Conservation (phyloP, 2,888 invertebrate species). For the Miltochrista miniata region DNA sequence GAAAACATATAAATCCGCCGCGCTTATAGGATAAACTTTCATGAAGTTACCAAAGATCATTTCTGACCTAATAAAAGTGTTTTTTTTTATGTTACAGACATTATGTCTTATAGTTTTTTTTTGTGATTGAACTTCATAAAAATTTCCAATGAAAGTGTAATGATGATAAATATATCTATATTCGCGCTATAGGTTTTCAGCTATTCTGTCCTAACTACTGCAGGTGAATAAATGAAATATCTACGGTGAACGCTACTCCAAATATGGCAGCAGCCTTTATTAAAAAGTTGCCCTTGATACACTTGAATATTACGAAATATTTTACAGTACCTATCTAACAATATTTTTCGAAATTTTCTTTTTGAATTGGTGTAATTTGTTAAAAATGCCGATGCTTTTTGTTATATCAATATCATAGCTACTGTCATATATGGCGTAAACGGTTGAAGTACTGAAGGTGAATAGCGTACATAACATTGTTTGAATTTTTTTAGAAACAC, state of each 20-base stretch:
- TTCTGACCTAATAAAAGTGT: neutral
- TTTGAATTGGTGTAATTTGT: too few species aligned
- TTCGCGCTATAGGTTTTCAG: constrained; percentile 29
- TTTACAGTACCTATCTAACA: too few species aligned
- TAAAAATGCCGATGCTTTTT: too few species aligned
- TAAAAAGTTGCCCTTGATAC: neutral
- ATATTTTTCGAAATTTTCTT: too few species aligned
- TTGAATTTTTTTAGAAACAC: neutral
- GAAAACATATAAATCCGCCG: constrained; percentile 30
- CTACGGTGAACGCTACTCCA: constrained; percentile 1
- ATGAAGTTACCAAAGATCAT: constrained; percentile 28
- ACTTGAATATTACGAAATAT: neutral
- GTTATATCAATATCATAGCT: constrained; percentile 13
- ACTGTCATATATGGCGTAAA: constrained; percentile 20
- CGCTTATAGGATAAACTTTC: constrained; percentile 25
- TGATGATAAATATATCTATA: constrained; percentile 28
- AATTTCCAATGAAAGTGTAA: constrained; percentile 22
- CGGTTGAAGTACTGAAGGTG: constrained; percentile 18
- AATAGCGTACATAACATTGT: constrained; percentile 7
- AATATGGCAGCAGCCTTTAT: constrained; percentile 24
- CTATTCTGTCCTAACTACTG: constrained; percentile 30
- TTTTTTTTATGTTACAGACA: neutral
- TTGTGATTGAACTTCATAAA: constrained; percentile 27
- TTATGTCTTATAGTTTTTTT: neutral
- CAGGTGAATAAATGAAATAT: constrained; percentile 19